Base-by-base conservation (phyloP, 2,113 vertebrate species). In the Vidua chalybeata region DNA sequence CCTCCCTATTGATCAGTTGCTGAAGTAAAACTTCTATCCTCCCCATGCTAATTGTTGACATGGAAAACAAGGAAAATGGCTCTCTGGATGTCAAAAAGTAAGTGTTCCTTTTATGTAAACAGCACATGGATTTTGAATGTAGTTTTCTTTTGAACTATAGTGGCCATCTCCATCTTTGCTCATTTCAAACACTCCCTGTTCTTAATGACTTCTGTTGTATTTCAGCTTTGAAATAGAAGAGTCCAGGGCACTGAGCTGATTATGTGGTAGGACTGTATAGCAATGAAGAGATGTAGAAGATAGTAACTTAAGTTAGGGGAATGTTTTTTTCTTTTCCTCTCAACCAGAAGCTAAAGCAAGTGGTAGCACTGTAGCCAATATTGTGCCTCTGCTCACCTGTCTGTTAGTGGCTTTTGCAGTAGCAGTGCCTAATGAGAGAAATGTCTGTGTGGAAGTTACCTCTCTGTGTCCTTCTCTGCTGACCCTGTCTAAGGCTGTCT, bases 21-120 rank as follows among this genome's bases (percentile, higher is more conserved):
- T 95, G 98, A 97, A 97, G 91, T 97, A 95, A 97, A 97, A 96
- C 83, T 92, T 96, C 97, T 96, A 4, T 95, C 80, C 56, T 97
- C 92, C 93, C 95, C 85, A 98, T 98, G 98, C 96, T 97, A 91
- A 97, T 97, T 95, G 95, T 98, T 98, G 98, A 97, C 97, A 99
- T 99, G 99, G 99, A 99, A 98, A 99, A 98, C 97, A 99, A 99
- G 97, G 98, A 98, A 98, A 99, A 99, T 98, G 99, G 99, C 96
- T 99, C 99, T 95, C 97, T 98, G 96, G 98, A 98, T 97, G 98
- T 98, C 90, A 99, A 99, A 98, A 99, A 99, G 99, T 99, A 98
- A 98, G 98, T 87, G 68, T 94, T 93, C 69, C 48, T 87, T 94
- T 95, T 94, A 55, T 41, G 18, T 95, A 89, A 94, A 81, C 52